A percentile compares a stretch with the other conserved stretches of the same genome.
Conservation (phyloP, 1,140 invertebrate species). For the Rhynchophorus ferrugineus region DNA sequence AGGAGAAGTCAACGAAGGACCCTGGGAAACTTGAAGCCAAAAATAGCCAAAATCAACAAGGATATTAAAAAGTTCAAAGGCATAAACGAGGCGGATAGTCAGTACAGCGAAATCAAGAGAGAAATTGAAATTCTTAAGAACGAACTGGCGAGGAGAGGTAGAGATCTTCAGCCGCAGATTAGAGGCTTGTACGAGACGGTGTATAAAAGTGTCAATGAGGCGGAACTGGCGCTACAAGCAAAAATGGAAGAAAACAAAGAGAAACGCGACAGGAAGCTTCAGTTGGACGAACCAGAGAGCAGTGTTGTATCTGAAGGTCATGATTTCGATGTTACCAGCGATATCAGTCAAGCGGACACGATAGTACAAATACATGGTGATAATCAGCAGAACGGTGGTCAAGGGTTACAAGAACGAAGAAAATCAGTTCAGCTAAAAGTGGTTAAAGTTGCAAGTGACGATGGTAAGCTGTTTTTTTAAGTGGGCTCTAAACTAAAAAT, state of each 20-base stretch:
- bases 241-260: conserved; percentile 24
- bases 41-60: conserved; percentile 23
- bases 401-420: conserved; percentile 15
- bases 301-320: not conserved
- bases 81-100: conserved; percentile 16
- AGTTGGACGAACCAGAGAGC: conserved; percentile 7
- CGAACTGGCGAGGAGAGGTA: conserved; percentile 13
- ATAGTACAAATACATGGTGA: conserved; percentile 6
- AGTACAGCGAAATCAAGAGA: conserved; percentile 21
- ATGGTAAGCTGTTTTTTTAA: conserved; percentile 1
- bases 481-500: too few species aligned
- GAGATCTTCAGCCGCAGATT: conserved; percentile 27
- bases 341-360: conserved; percentile 1
- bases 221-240: conserved; percentile 17
- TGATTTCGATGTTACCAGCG: not conserved
- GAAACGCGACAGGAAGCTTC: conserved; percentile 19
- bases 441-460: conserved; percentile 19
- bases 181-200: conserved; percentile 20
- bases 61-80: conserved; percentile 30
- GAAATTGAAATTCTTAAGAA: conserved; percentile 22
- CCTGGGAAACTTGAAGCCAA: conserved; percentile 19
- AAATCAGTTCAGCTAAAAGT: conserved; percentile 25
- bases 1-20: conserved; percentile 27
- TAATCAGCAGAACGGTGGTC: not conserved
- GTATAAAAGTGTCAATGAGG: conserved; percentile 22